A percentile compares a stretch with the other conserved stretches of the same genome.
Evolutionary conservation across 1,140 invertebrate species (phyloP).

Genomic region (Caenorhabditis brenneri): DNA sequence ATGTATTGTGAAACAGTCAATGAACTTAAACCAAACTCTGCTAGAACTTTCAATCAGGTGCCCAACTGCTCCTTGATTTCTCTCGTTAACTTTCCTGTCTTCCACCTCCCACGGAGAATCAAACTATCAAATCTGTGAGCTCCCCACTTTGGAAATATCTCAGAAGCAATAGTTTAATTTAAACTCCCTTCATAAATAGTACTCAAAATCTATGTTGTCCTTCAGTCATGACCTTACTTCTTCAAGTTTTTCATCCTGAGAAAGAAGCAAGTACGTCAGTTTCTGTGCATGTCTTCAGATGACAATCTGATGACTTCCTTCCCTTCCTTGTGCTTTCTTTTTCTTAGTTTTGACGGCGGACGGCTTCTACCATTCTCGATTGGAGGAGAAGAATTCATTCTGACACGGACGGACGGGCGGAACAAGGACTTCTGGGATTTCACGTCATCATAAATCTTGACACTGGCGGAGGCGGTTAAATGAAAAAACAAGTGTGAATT

Average conservation of each 20-base stretch:
- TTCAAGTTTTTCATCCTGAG: background rate
- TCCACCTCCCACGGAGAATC: too few species aligned
- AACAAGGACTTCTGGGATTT: constrained; percentile 24
- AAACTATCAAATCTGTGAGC: too few species aligned
- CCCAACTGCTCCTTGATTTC: too few species aligned
- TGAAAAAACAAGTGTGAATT: constrained; percentile 32
- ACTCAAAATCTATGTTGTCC: background rate
- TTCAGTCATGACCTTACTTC: background rate
- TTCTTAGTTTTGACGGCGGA: background rate
- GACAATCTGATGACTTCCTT: constrained; percentile 28
- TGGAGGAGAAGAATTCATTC: constrained; percentile 29
- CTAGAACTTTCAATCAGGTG: too few species aligned
- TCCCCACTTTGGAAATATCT: too few species aligned
- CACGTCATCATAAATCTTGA: constrained; percentile 40
- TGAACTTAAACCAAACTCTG: too few species aligned
- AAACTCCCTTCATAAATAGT: too few species aligned
- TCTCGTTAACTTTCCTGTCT: too few species aligned
- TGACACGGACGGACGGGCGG: background rate
- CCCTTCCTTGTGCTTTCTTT: background rate
- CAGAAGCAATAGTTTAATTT: too few species aligned
- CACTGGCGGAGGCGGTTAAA: constrained; percentile 18
- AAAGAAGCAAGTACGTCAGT: background rate
- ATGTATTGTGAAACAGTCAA: too few species aligned
- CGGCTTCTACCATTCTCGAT: background rate
- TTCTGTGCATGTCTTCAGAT: background rate